Conservation (phyloP, 2,888 invertebrate genomes). For the Eueremaeus valkanovi region DNA sequence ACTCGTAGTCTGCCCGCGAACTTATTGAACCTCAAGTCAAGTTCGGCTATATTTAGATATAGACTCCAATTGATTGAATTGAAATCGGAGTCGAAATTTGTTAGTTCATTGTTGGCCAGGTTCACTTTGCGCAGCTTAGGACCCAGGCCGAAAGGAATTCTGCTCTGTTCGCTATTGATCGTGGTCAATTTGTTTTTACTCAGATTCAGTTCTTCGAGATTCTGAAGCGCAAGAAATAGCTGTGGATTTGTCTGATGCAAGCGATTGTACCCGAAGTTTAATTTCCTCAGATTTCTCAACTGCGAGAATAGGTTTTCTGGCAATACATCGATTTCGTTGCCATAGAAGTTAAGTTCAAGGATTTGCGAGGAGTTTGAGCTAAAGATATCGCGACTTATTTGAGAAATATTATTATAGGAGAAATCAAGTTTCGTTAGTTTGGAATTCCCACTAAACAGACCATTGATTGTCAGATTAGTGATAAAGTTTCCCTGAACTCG, state of each 20-base stretch:
- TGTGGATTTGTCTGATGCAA: slow-evolving; percentile 39
- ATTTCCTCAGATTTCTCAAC: slow-evolving; percentile 43
- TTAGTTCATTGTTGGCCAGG: slow-evolving; percentile 62
- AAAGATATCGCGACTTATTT: slow-evolving; percentile 41
- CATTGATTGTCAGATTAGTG: slow-evolving; percentile 38
- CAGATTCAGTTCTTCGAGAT: slow-evolving; percentile 61
- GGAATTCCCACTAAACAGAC: slow-evolving; percentile 40
- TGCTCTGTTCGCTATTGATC: slow-evolving; percentile 58
- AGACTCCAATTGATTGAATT: slow-evolving; percentile 54
- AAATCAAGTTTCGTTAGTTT: slow-evolving; percentile 39
- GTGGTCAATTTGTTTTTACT: slow-evolving; percentile 43
- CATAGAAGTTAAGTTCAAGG: slow-evolving; percentile 40
- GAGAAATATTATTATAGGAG: slow-evolving; percentile 40
- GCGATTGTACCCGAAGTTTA: slow-evolving; percentile 46
- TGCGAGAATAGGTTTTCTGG: slow-evolving; percentile 45
- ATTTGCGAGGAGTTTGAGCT: slow-evolving; percentile 36
- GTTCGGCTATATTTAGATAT: slow-evolving; percentile 43
- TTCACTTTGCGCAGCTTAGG: slow-evolving; percentile 67
- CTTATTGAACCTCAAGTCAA: slow-evolving; percentile 46
- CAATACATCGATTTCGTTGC: slow-evolving; percentile 44
- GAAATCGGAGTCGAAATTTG: slow-evolving; percentile 63
- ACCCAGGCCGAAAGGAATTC: slow-evolving; percentile 63
- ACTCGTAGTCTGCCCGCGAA: slow-evolving; percentile 37
- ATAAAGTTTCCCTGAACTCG: slow-evolving; percentile 36
- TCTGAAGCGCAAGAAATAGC: slow-evolving; percentile 42